Evolutionary conservation across 2,888 invertebrate genomes (phyloP).

Genomic region (Idaea straminata): DNA sequence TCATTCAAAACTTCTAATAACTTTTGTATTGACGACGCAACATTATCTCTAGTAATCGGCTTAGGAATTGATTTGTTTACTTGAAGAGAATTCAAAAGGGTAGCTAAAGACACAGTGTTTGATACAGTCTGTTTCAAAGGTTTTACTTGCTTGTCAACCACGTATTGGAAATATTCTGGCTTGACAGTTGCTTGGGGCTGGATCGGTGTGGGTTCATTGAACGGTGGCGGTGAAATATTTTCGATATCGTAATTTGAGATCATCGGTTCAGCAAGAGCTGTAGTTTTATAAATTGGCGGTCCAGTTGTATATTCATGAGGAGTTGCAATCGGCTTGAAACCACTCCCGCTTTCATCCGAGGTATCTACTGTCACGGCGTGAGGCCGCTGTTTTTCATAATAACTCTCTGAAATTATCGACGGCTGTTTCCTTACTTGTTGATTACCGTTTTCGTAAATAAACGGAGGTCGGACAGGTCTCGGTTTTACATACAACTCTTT

Average conservation of each 20-base stretch:
- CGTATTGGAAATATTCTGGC: conserved; percentile 57
- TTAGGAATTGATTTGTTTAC: conserved; percentile 88
- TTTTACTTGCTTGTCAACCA: conserved; percentile 43
- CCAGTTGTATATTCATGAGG: conserved; percentile 41
- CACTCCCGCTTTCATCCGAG: conserved; percentile 59
- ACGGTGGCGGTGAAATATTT: conserved; percentile 35
- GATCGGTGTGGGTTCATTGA: conserved; percentile 36
- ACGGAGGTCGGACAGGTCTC: conserved; percentile 54
- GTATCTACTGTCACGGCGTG: conserved; percentile 43
- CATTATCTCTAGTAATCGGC: conserved; percentile 87
- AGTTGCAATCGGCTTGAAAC: conserved; percentile 62
- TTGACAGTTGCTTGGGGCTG: conserved; percentile 36
- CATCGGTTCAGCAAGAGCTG: conserved; percentile 30
- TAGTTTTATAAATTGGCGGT: conserved; percentile 40
- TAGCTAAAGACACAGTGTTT: conserved; percentile 55
- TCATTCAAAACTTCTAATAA: conserved; percentile 87
- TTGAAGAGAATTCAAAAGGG: conserved; percentile 86
- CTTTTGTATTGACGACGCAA: conserved; percentile 88
- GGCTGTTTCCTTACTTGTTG: conserved; percentile 53
- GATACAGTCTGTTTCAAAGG: conserved; percentile 38
- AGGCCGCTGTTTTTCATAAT: conserved; percentile 61
- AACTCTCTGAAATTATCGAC: conserved; percentile 59
- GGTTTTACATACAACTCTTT: conserved; percentile 61
- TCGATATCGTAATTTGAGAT: conserved; percentile 36
- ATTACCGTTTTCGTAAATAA: conserved; percentile 47